Evolutionary conservation across 2,797 vertebrate species (phyloP).

Genomic region (Cryptoblepharus egeriae): DNA sequence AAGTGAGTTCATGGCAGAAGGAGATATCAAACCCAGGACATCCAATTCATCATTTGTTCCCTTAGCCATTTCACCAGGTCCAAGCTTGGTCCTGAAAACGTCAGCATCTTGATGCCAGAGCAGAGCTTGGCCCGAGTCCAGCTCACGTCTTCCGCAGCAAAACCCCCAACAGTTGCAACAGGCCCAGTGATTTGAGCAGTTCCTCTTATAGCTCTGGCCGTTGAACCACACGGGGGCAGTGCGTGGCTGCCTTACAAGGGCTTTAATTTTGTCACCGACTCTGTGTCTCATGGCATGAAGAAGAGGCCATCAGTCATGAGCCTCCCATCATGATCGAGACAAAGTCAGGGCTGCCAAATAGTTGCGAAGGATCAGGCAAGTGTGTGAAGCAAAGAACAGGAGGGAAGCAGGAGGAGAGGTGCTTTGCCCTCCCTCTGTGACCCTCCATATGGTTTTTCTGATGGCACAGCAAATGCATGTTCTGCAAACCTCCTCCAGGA

Average conservation of each 20-base stretch:
- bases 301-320: too few species aligned
- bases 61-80: too few species aligned
- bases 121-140: neutral
- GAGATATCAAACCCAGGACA: too few species aligned
- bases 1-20: too few species aligned
- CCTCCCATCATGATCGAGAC: too few species aligned
- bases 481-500: neutral
- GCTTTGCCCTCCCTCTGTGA: neutral
- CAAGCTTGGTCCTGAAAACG: too few species aligned
- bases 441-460: neutral
- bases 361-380: neutral
- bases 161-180: neutral
- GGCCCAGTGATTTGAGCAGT: too few species aligned
- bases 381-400: too few species aligned
- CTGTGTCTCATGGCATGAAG: too few species aligned
- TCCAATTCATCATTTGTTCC: too few species aligned
- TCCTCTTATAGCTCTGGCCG: conserved; percentile 7
- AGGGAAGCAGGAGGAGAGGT: neutral
- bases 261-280: too few species aligned
- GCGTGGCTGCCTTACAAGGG: neutral
- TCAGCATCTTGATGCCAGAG: too few species aligned
- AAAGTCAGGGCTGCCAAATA: neutral
- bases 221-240: conserved; percentile 65
- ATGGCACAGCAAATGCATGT: neutral
- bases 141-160: neutral